Conservation (phyloP, 2,113 vertebrate genomes). For the Cavia porcellus region DNA sequence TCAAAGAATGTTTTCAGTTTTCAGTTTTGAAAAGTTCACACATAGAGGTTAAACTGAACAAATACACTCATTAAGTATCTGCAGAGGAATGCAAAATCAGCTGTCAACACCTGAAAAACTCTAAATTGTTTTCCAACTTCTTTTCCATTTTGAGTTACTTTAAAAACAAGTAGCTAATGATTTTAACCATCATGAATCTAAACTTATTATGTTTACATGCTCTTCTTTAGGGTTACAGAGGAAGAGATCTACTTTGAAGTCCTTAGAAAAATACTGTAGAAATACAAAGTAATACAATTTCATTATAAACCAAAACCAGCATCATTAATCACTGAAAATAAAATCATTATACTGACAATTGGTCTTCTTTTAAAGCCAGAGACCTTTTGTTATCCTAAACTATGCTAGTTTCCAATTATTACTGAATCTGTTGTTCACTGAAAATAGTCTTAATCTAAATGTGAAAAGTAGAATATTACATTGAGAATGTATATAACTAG, state of each 20-base stretch:
- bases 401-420: slow-evolving; percentile 36
- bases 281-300: slow-evolving; percentile 33
- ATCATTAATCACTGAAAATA: slow-evolving; percentile 65
- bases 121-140: background rate
- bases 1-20: background rate
- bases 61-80: background rate
- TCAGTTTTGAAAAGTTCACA: background rate
- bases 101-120: background rate
- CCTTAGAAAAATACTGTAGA: background rate
- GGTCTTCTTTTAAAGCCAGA: slow-evolving; percentile 39
- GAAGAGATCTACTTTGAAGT: background rate
- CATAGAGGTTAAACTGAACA: background rate
- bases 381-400: slow-evolving; percentile 63
- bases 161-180: background rate
- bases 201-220: background rate
- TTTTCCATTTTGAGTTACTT: slow-evolving; percentile 34
- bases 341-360: slow-evolving; percentile 62
- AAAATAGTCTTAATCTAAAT: slow-evolving; percentile 57
- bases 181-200: slow-evolving; percentile 12
- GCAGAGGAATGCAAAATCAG: background rate
- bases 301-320: background rate
- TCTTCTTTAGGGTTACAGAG: background rate
- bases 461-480: slow-evolving; percentile 61
- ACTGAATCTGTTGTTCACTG: slow-evolving; percentile 26
- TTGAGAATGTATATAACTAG: slow-evolving; percentile 66